phyloP scores from a whole-genome alignment of 2,113 vertebrate species.

The Nothocercus nigrocapillus region DNA sequence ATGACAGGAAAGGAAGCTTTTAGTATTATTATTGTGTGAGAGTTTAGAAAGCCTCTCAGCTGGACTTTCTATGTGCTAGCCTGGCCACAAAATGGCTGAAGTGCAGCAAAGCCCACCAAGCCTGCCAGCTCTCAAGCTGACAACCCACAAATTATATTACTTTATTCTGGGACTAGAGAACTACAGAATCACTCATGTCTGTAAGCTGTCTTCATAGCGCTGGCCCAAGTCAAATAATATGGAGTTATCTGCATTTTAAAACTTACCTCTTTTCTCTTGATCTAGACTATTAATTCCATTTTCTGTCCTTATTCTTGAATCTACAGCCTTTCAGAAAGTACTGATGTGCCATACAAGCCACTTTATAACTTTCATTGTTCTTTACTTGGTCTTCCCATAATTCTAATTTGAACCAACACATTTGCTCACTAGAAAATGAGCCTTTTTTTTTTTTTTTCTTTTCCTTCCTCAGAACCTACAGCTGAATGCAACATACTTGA shows the following conservation, averaged over 20 bases:
- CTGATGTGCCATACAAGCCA: neutral
- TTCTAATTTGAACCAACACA: neutral
- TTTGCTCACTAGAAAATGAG: neutral
- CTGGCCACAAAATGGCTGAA: neutral
- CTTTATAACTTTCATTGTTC: neutral
- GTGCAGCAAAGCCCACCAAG: neutral
- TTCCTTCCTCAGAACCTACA: neutral
- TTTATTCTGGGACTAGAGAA: constrained; percentile 21
- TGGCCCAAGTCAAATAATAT: neutral
- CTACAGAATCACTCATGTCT: constrained; percentile 24
- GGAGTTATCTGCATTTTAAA: neutral
- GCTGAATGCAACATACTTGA: neutral
- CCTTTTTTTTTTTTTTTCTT: neutral
- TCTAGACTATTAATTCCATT: neutral
- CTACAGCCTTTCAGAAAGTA: neutral
- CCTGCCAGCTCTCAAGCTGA: neutral
- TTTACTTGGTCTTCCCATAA: neutral
- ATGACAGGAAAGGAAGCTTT: neutral
- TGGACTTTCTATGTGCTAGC: neutral
- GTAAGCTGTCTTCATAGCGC: neutral
- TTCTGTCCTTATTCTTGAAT: neutral
- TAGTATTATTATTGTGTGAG: neutral
- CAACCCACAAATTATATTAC: constrained; percentile 8
- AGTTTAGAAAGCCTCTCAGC: neutral
- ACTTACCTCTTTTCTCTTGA: neutral